These are phyloP conservation scores for Microctenopoma lineatum DNA, from an alignment of 2,797 vertebrate species.

Conservation along the genomic window DNA sequence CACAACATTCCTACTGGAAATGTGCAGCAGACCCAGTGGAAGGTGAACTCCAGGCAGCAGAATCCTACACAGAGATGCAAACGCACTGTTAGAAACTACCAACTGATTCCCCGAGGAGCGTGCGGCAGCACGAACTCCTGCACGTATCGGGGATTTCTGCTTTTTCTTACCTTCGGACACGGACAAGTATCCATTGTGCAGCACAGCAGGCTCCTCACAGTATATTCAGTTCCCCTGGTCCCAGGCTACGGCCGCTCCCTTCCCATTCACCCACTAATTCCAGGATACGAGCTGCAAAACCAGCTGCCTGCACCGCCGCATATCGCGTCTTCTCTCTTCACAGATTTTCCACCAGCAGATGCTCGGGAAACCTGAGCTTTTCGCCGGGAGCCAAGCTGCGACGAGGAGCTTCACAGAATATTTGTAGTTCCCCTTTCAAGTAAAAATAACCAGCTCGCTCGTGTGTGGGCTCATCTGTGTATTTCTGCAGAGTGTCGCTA, in stretches of 20 bases:
- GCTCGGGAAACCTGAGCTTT: conserved; percentile 55
- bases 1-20: not conserved
- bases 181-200: conserved; percentile 65
- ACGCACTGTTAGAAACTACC: conserved; percentile 5
- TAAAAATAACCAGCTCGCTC: conserved; percentile 62
- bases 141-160: not conserved
- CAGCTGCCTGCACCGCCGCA: conserved; percentile 57
- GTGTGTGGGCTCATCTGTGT: conserved; percentile 44
- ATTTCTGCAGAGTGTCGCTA: conserved; percentile 42
- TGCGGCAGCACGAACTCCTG: not conserved
- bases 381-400: conserved; percentile 55
- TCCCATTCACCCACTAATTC: conserved; percentile 70
- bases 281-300: conserved; percentile 63
- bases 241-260: conserved; percentile 71
- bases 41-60: not conserved
- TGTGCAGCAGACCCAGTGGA: not conserved
- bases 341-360: conserved; percentile 35
- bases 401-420: conserved; percentile 61
- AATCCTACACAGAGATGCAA: not conserved
- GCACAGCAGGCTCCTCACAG: conserved; percentile 35
- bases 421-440: conserved; percentile 63
- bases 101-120: not conserved
- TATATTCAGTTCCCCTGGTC: conserved; percentile 32
- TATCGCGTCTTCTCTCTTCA: conserved; percentile 52
- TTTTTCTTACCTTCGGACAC: conserved; percentile 65